Conservation (phyloP, 2,113 vertebrate species). For the Acanthochromis polyacanthus region DNA sequence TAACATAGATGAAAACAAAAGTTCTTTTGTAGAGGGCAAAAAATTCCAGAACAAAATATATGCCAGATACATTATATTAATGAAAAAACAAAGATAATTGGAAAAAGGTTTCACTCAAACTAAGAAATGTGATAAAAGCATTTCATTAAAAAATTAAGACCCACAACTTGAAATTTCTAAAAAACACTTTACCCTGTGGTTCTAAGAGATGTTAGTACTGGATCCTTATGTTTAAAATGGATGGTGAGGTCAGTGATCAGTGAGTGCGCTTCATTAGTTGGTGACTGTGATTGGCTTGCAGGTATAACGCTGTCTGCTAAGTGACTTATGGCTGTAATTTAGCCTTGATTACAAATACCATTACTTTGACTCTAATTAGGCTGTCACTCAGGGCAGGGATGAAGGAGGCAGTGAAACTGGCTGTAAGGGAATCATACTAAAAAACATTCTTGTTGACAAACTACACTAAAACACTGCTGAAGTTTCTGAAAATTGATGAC, state of each 20-base stretch:
- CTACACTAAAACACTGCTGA: conserved; percentile 2
- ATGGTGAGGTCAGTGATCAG: conserved; percentile 45
- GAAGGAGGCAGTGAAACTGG: conserved; percentile 28
- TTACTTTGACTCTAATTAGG: conserved; percentile 75
- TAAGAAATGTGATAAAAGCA: no score
- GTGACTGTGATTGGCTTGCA: conserved; percentile 48
- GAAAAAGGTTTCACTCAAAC: no score
- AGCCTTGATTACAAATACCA: conserved; percentile 70
- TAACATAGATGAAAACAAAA: no score
- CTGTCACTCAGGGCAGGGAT: conserved; percentile 59
- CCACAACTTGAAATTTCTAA: no score
- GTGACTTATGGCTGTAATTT: conserved; percentile 79
- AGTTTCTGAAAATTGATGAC: background rate
- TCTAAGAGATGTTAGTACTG: conserved; percentile 8
- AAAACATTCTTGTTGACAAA: conserved; percentile 25
- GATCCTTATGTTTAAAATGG: conserved; percentile 48
- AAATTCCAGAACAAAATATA: no score
- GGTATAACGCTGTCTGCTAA: conserved; percentile 42
- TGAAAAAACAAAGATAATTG: no score
- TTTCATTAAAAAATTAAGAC: no score
- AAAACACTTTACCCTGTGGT: background rate
- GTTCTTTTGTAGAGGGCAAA: no score
- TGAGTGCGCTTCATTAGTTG: conserved; percentile 51
- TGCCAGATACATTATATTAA: no score
- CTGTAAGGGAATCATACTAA: conserved; percentile 22